phyloP scores from a whole-genome alignment of 2,113 vertebrate genomes.

The Oncorhynchus tshawytscha region DNA sequence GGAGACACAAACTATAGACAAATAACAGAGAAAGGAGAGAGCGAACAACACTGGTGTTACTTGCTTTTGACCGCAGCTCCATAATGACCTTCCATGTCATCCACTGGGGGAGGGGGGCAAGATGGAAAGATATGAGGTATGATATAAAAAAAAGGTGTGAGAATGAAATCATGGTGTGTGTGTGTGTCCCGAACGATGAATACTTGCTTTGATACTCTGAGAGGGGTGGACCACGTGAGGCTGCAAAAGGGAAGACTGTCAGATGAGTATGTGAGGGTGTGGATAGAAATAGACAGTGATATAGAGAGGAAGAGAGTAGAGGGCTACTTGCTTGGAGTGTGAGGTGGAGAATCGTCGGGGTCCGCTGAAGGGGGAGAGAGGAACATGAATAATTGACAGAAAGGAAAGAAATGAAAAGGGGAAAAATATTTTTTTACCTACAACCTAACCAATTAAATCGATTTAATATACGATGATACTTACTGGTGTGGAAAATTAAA shows the following conservation, averaged over 20 bases:
- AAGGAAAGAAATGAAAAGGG: conserved; percentile 9
- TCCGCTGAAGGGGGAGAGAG: conserved; percentile 56
- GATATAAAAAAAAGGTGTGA: neutral
- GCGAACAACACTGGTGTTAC: conserved; percentile 43
- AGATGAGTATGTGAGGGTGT: conserved; percentile 9
- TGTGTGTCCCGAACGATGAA: conserved; percentile 24
- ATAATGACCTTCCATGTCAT: conserved; percentile 57
- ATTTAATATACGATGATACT: too few relatives aligned
- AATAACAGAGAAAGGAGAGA: neutral
- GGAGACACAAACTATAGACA: conserved; percentile 3
- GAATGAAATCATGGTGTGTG: conserved; percentile 1
- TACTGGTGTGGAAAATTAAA: neutral
- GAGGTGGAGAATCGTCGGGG: conserved; percentile 57
- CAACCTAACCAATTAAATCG: neutral
- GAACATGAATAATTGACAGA: neutral
- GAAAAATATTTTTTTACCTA: neutral
- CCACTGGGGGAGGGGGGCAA: conserved; percentile 49
- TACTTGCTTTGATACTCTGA: conserved; percentile 66
- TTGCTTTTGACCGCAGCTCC: conserved; percentile 70
- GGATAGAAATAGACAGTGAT: conserved; percentile 30
- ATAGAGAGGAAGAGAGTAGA: conserved; percentile 3
- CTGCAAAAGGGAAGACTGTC: conserved; percentile 37
- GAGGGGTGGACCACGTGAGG: conserved; percentile 43
- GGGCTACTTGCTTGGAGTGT: conserved; percentile 67
- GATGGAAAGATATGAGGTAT: conserved; percentile 31